A percentile compares a stretch with the other conserved stretches of the same genome.
These are phyloP conservation scores for Mimas tiliae DNA, from an alignment of 2,888 invertebrate species.

Conservation along the genomic window DNA sequence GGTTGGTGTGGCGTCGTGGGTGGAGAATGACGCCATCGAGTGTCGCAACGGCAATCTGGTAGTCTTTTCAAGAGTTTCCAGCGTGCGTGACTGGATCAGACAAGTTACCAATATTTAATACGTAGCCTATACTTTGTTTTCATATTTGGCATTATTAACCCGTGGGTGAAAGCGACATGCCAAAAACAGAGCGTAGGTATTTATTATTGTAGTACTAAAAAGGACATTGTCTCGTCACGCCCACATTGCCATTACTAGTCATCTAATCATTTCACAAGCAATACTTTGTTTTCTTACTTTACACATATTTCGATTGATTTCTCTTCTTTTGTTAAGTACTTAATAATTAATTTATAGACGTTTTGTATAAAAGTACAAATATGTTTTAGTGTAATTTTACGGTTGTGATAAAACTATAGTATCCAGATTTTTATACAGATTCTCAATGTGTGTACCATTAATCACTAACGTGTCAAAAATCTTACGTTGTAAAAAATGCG, in stretches of 20 bases:
- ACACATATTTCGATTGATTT: background rate
- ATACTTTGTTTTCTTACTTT: slow-evolving; percentile 9
- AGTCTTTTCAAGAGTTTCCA: slow-evolving; percentile 67
- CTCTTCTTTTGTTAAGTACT: slow-evolving; percentile 3
- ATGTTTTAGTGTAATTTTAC: slow-evolving; percentile 14
- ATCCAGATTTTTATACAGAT: background rate
- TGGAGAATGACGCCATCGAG: slow-evolving; percentile 67
- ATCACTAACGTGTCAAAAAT: background rate
- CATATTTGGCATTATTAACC: background rate
- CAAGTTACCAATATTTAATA: slow-evolving; percentile 59
- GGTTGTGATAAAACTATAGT: slow-evolving; percentile 15
- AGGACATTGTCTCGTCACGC: background rate
- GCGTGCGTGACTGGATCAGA: slow-evolving; percentile 68
- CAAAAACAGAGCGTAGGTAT: background rate
- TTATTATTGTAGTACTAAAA: background rate
- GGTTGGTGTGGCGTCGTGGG: slow-evolving; percentile 77
- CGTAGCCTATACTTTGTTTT: slow-evolving; percentile 1
- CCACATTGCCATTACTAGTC: slow-evolving; percentile 24
- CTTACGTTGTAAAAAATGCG: slow-evolving; percentile 6
- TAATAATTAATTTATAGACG: slow-evolving; percentile 1
- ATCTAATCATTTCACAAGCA: slow-evolving; percentile 20
- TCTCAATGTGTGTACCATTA: background rate
- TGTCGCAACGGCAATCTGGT: slow-evolving; percentile 68
- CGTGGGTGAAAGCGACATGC: slow-evolving; percentile 6
- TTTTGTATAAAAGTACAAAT: slow-evolving; percentile 24